phyloP scores from a whole-genome alignment of 2,888 invertebrate genomes.

The Heliconius hortense region DNA sequence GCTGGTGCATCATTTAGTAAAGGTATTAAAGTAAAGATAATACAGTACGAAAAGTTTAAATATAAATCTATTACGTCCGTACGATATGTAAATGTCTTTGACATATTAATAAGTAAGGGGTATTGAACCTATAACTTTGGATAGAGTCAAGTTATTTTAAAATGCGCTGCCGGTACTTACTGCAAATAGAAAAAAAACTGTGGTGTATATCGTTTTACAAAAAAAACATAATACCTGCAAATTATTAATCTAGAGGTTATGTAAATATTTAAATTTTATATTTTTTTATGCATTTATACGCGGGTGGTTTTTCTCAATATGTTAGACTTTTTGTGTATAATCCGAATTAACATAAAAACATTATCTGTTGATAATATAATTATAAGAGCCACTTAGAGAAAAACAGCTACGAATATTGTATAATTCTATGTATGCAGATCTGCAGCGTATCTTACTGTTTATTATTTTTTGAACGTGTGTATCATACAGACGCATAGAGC shows the following conservation, averaged over 20 bases:
- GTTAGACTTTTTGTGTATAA: neutral
- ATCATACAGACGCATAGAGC: neutral
- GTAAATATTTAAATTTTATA: neutral
- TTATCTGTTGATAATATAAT: neutral
- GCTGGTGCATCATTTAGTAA: no score
- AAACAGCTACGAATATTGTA: neutral
- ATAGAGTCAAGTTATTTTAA: no score
- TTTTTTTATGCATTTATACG: neutral
- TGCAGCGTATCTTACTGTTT: neutral
- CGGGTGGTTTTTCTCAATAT: neutral
- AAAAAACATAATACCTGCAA: no score
- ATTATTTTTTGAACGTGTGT: neutral
- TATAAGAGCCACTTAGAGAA: neutral
- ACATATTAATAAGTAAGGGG: no score
- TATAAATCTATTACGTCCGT: no score
- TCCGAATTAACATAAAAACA: neutral
- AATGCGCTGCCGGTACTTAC: no score
- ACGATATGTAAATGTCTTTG: no score
- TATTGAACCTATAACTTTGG: no score
- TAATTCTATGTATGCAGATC: neutral
- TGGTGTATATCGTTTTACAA: no score
- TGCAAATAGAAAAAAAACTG: no score
- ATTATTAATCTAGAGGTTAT: neutral
- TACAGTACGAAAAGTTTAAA: no score
- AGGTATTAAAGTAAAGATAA: no score